These are phyloP conservation scores for Ellobius talpinus DNA, from an alignment of 2,113 vertebrate species.

Conservation along the genomic window DNA sequence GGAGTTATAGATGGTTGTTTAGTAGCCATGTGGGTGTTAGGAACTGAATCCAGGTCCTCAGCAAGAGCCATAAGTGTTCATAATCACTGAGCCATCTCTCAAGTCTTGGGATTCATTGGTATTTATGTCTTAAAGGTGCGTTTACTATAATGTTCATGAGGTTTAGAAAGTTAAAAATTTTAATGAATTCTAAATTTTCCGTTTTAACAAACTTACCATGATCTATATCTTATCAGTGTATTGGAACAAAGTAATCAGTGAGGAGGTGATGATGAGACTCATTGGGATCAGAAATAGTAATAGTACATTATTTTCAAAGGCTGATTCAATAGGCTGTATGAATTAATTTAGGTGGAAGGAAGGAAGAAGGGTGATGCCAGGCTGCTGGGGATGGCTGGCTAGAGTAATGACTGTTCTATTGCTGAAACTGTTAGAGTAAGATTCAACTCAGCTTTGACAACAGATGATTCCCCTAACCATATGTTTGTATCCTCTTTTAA, in stretches of 20 bases:
- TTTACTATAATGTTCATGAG: neutral
- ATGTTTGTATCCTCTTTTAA: neutral
- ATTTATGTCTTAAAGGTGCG: neutral
- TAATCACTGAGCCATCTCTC: neutral
- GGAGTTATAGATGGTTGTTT: neutral
- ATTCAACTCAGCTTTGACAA: neutral
- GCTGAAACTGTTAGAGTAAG: neutral
- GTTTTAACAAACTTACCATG: neutral
- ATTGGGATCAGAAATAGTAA: neutral
- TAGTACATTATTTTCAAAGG: slow-evolving; percentile 3
- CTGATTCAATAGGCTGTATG: neutral
- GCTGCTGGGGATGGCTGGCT: neutral
- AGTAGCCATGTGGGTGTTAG: neutral
- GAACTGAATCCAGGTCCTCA: neutral
- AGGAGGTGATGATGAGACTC: neutral
- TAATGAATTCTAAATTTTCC: neutral
- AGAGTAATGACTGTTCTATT: neutral
- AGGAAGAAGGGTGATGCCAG: neutral
- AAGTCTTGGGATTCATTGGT: neutral
- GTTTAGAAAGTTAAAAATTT: neutral
- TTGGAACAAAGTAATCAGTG: neutral
- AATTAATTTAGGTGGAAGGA: neutral
- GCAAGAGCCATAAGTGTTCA: neutral
- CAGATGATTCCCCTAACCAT: neutral
- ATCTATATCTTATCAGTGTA: neutral